These are phyloP conservation scores for Paracyclopina nana DNA, from an alignment of 1,140 invertebrate genomes.

Conservation along the genomic window DNA sequence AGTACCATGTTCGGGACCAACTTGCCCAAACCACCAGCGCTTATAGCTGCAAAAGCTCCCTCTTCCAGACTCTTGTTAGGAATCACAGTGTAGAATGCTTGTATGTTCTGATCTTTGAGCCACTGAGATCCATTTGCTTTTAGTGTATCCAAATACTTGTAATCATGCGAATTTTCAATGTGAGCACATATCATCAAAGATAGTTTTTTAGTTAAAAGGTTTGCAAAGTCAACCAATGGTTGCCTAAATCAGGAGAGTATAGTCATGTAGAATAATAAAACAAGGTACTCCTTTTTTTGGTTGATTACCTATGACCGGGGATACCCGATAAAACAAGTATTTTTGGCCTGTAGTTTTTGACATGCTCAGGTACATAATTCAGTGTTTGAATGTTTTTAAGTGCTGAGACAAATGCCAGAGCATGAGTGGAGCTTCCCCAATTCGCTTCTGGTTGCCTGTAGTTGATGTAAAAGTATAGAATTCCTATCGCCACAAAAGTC, in stretches of 20 bases:
- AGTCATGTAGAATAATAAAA: too few relatives aligned
- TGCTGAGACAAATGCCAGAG: conserved; percentile 81
- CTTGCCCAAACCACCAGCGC: conserved; percentile 57
- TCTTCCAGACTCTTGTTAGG: conserved; percentile 7
- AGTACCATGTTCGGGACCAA: conserved; percentile 78
- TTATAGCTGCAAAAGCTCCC: conserved; percentile 24
- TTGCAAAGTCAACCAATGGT: conserved; percentile 69
- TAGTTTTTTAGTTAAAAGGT: conserved; percentile 79
- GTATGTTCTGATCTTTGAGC: conserved; percentile 53
- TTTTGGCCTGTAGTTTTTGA: conserved; percentile 88
- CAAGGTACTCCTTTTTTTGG: too few relatives aligned
- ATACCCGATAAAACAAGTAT: conserved; percentile 73
- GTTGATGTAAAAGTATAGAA: conserved; percentile 43
- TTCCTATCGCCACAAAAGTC: conserved; percentile 66
- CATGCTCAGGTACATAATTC: conserved; percentile 72
- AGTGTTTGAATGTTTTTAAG: conserved; percentile 65
- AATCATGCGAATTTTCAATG: too few relatives aligned
- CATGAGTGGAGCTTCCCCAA: conserved; percentile 91
- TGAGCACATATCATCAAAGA: too few relatives aligned
- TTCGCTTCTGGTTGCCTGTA: conserved; percentile 54
- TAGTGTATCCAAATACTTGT: too few relatives aligned
- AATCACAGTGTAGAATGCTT: conserved; percentile 60
- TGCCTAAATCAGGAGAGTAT: too few relatives aligned
- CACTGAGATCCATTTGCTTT: too few relatives aligned
- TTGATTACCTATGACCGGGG: conserved; percentile 53